These are phyloP conservation scores for Microcebus ravelobensis DNA, from an alignment of 2,113 vertebrate species.

Conservation along the genomic window DNA sequence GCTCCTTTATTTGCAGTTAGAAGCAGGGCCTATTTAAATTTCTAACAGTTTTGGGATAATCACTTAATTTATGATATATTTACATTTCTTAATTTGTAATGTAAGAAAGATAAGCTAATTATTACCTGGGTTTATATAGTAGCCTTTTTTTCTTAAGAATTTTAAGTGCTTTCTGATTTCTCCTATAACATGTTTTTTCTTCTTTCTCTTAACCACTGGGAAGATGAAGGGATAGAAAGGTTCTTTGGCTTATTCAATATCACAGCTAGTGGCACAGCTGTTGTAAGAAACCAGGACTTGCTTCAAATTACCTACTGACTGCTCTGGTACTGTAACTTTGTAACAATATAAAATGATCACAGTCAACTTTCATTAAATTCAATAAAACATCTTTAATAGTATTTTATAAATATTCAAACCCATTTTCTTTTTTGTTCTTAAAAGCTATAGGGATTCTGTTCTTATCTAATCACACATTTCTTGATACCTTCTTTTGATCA, in stretches of 20 bases:
- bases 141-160: neutral
- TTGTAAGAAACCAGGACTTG: neutral
- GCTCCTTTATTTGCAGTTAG: conserved; percentile 4
- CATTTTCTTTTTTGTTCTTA: conserved; percentile 31
- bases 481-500: conserved; percentile 21
- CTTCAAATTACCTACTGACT: neutral
- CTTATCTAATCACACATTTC: neutral
- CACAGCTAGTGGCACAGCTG: neutral
- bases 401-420: conserved; percentile 15
- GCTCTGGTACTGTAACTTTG: neutral
- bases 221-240: neutral
- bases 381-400: conserved; percentile 18
- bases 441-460: neutral
- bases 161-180: conserved; percentile 1
- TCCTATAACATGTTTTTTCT: neutral
- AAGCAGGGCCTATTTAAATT: neutral
- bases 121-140: conserved; percentile 13
- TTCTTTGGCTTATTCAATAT: conserved; percentile 15
- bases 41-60: conserved; percentile 27
- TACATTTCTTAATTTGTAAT: conserved; percentile 49
- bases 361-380: neutral
- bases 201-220: neutral
- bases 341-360: neutral
- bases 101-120: conserved; percentile 43
- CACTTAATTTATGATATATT: conserved; percentile 43